Base-by-base conservation (phyloP, 1,140 invertebrate species). In the Hyles euphorbiae region DNA sequence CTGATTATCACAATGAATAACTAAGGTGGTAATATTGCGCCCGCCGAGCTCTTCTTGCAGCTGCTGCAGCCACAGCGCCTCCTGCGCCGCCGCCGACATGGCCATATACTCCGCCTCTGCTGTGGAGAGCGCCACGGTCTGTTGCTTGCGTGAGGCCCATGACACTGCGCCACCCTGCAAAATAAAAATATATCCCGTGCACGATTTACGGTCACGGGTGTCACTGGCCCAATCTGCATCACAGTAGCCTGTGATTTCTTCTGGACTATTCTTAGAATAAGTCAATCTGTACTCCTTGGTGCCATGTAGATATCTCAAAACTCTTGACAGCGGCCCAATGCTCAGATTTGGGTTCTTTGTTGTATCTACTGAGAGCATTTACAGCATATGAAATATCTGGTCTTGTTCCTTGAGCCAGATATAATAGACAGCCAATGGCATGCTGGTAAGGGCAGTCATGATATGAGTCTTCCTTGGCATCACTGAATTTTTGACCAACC, bases 361-460 rank as follows among this genome's bases (percentile, higher is more conserved):
- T 70, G 55, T 36, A 74, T 64, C 56, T 66, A 34, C 62, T 73
- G 9, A 76, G 10, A 45, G 51, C 59, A 22, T 71, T 74, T 0
- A 73, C 68, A 45, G 62, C 55, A 70, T 60, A 74, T 6, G 61
- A 52, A 44, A 76, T 70, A 44, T 71, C 74, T n/a, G 74, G 74
- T 49, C 65, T 45, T 4, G 69, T 74, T 33, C 44, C 60, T 61
- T 70, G 65, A 32, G 67, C 53, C n/a, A 76, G 5, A 63, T 74
- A 74, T 0, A 76, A 36, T n/a, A 76, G 47, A 10, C 32, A 67
- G 3, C 68, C 74, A 44, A 76, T 72, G 11, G 60, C 62, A 48
- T 65, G 5, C 43, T 56, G 53, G 40, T 59, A 61, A 11, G 61
- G 56, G 11, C 11, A 4, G 4, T 4, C 10, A 53, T 5, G 33